phyloP scores from a whole-genome alignment of 1,140 invertebrate species.

The Drosophila orosa region DNA sequence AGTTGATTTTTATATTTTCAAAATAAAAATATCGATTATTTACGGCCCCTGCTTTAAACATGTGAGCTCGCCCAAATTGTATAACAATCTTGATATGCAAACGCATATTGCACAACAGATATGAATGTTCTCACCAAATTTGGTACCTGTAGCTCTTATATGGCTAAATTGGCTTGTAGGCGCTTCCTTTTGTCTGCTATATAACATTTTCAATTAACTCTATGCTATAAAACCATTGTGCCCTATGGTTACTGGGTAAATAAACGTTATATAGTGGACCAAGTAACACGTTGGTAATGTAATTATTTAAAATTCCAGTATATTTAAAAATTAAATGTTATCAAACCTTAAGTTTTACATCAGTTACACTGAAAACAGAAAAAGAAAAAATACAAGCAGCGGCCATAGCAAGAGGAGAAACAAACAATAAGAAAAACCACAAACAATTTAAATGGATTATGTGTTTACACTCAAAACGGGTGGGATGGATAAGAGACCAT shows the following conservation, averaged over 20 bases:
- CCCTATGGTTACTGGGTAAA: background rate
- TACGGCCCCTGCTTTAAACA: no score
- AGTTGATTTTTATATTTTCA: no score
- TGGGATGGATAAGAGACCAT: conserved; percentile 9
- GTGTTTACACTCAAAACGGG: conserved; percentile 74
- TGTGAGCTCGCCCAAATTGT: no score
- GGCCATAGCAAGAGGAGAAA: conserved; percentile 59
- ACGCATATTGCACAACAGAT: no score
- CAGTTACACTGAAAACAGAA: conserved; percentile 41
- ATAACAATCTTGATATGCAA: no score
- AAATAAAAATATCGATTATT: no score
- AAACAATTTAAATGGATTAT: conserved; percentile 81
- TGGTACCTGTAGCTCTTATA: no score
- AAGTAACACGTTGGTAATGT: background rate
- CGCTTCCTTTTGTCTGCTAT: no score
- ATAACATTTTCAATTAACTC: no score
- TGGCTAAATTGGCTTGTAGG: no score
- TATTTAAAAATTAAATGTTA: background rate
- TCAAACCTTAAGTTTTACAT: conserved; percentile 7
- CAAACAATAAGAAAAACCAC: conserved; percentile 77
- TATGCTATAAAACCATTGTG: no score
- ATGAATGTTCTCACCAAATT: no score
- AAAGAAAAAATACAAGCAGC: conserved; percentile 53
- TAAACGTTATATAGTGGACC: background rate
- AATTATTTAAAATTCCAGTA: background rate